Evolutionary conservation across 2,113 vertebrate genomes (phyloP).

Genomic region (Chroicocephalus ridibundus): DNA sequence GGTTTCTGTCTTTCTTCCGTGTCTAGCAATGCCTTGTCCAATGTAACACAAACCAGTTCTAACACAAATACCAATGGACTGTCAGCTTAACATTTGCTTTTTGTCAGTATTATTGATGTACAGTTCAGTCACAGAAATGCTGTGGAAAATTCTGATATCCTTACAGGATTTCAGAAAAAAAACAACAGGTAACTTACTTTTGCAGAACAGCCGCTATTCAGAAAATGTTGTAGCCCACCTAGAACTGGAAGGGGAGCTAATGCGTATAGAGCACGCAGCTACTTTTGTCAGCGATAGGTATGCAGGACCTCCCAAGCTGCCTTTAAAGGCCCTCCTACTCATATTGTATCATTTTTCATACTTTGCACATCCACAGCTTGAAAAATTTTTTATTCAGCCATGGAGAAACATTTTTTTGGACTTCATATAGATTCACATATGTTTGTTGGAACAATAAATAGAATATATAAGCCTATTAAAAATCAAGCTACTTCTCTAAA

Average conservation of each 20-base stretch:
- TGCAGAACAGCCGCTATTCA: background rate
- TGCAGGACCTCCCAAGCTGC: background rate
- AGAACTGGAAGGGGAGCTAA: background rate
- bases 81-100: background rate
- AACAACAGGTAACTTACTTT: background rate
- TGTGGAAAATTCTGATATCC: background rate
- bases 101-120: background rate
- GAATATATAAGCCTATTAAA: background rate
- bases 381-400: background rate
- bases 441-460: background rate
- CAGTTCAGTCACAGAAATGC: background rate
- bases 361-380: background rate
- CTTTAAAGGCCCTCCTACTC: background rate
- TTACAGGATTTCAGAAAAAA: background rate
- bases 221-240: background rate
- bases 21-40: background rate
- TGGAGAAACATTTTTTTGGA: background rate
- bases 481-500: background rate
- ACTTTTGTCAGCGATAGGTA: background rate
- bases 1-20: background rate
- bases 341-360: background rate
- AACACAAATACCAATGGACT: background rate
- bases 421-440: background rate
- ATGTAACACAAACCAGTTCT: background rate
- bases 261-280: background rate